Evolutionary conservation across 2,797 vertebrate species (phyloP).

Genomic region (Halcyon badia): DNA sequence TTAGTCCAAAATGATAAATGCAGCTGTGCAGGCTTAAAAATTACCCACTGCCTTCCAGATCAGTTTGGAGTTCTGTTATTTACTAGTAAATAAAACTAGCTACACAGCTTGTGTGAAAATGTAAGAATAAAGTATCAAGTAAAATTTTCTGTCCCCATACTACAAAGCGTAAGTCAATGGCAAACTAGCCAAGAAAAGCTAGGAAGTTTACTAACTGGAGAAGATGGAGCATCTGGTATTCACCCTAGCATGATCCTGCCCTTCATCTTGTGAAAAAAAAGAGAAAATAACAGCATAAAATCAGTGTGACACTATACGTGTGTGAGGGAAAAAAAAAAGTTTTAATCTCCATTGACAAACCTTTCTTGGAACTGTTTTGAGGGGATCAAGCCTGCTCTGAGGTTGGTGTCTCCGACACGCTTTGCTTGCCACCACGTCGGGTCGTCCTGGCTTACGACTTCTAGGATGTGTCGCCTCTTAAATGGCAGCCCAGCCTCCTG

Average conservation of each 20-base stretch:
- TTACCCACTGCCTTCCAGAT: not conserved
- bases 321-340: not conserved
- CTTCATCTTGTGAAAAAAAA: not conserved
- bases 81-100: not conserved
- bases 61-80: not conserved
- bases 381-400: slow-evolving; percentile 83
- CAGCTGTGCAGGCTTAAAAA: not conserved
- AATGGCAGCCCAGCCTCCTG: slow-evolving; percentile 84
- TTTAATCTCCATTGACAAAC: slow-evolving; percentile 59
- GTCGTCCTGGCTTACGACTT: slow-evolving; percentile 85
- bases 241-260: not conserved
- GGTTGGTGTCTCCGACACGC: slow-evolving; percentile 81
- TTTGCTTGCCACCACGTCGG: slow-evolving; percentile 86
- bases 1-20: not conserved
- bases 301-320: not conserved
- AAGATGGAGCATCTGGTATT: not conserved
- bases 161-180: not conserved
- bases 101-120: not conserved
- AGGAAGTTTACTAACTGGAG: not conserved
- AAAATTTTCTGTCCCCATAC: not conserved
- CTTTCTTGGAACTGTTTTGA: slow-evolving; percentile 86
- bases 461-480: slow-evolving; percentile 78
- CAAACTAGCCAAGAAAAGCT: not conserved
- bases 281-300: not conserved
- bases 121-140: not conserved